phyloP scores from a whole-genome alignment of 2,888 invertebrate genomes.

The Vannuccia rotundouncinata region DNA sequence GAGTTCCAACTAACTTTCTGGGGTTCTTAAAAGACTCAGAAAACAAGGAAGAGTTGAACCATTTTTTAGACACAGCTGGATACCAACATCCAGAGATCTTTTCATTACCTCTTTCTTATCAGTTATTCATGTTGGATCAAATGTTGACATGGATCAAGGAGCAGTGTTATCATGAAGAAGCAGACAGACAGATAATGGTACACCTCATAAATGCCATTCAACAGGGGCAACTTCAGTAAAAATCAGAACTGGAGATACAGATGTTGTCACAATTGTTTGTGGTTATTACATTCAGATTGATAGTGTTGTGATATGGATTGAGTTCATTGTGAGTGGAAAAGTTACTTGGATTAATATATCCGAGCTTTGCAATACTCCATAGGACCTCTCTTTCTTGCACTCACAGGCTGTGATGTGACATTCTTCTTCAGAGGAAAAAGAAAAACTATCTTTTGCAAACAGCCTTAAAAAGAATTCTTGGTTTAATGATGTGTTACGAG shows the following conservation, averaged over 20 bases:
- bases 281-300: background rate
- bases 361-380: background rate
- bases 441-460: background rate
- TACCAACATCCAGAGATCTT: background rate
- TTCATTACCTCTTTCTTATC: background rate
- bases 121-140: background rate
- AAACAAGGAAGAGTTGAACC: background rate
- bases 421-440: background rate
- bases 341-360: background rate
- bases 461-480: background rate
- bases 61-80: background rate
- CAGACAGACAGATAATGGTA: background rate
- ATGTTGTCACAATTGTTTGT: background rate
- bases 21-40: background rate
- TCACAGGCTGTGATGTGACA: background rate
- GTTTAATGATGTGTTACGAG: background rate
- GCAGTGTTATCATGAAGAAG: background rate
- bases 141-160: background rate
- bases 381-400: background rate
- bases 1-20: constrained; percentile 11
- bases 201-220: background rate
- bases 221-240: background rate
- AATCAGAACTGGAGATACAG: background rate
- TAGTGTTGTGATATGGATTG: background rate
- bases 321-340: background rate